Percentiles rank a stretch among this genome's conserved stretches.
Evolutionary conservation across 2,113 vertebrate genomes (phyloP).

Genomic region (Arizona elegans): DNA sequence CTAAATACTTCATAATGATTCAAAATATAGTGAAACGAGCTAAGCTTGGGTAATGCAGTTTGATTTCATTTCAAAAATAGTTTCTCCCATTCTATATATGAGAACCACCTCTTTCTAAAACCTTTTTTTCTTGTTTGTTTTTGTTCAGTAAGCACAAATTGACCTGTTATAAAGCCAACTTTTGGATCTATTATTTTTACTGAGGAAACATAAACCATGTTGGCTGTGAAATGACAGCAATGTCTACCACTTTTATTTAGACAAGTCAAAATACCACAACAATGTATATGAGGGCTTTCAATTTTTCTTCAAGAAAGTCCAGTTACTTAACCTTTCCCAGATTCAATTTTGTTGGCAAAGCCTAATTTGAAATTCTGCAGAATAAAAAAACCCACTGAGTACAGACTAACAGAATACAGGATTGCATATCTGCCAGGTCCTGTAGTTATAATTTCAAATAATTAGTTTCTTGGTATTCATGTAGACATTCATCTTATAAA

Average conservation of each 20-base stretch:
- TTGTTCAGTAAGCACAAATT: background rate
- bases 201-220: background rate
- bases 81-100: background rate
- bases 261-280: background rate
- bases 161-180: background rate
- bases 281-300: background rate
- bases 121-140: background rate
- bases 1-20: background rate
- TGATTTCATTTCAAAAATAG: background rate
- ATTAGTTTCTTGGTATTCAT: background rate
- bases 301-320: background rate
- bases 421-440: fast-evolving
- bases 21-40: background rate
- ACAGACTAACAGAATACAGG: background rate
- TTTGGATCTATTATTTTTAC: background rate
- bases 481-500: background rate
- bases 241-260: background rate
- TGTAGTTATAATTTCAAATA: background rate
- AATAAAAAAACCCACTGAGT: background rate
- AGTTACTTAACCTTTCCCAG: background rate
- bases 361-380: background rate
- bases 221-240: background rate
- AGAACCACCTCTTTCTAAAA: background rate
- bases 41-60: background rate
- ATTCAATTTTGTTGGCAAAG: background rate